Percentiles rank a stretch among this genome's conserved stretches.
These are phyloP conservation scores for Nothoprocta perdicaria DNA, from an alignment of 2,113 vertebrate genomes.

Conservation along the genomic window DNA sequence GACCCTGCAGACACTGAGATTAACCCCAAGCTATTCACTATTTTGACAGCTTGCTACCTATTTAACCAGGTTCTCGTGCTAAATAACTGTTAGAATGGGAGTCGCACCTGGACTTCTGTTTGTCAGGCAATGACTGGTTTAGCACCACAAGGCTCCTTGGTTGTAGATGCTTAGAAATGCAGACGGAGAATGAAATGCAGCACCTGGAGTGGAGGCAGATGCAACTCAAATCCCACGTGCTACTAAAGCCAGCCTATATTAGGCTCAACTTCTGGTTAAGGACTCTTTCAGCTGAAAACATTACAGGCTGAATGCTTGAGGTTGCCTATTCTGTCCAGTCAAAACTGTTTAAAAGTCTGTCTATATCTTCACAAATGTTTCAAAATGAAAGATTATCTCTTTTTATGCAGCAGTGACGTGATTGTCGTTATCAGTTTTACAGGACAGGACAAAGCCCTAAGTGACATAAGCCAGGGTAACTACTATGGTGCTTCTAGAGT, in stretches of 20 bases:
- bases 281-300: accelerated
- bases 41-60: background rate
- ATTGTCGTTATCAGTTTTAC: background rate
- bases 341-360: background rate
- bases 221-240: background rate
- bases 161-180: background rate
- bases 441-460: background rate
- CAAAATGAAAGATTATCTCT: background rate
- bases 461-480: background rate
- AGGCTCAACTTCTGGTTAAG: background rate
- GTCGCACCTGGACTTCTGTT: background rate
- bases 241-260: background rate
- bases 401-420: background rate
- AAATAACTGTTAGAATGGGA: background rate
- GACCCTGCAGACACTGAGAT: too few relatives aligned
- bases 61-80: background rate
- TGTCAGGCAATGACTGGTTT: background rate
- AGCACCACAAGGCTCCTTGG: background rate
- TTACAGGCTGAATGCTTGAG: background rate
- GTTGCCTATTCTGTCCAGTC: background rate
- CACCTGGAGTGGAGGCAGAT: background rate
- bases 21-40: background rate
- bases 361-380: background rate
- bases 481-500: background rate
- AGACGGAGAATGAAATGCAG: background rate